Conservation (phyloP, 1,140 invertebrate species). For the Trichonephila clavipes region DNA sequence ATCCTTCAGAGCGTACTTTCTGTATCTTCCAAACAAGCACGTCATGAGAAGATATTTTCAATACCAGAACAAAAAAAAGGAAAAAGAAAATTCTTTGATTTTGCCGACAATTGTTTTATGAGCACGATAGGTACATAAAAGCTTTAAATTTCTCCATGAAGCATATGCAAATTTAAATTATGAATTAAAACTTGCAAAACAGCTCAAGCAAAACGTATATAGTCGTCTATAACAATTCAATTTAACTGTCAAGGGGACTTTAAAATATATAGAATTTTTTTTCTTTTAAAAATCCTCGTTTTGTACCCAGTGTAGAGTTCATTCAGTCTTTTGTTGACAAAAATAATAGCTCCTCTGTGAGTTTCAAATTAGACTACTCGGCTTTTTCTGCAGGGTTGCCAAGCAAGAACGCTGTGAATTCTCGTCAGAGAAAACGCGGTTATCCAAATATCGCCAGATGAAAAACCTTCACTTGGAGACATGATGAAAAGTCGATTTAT, state of each 20-base stretch:
- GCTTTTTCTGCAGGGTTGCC: constrained; percentile 31
- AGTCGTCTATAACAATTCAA: background rate
- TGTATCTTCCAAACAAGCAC: constrained; percentile 50
- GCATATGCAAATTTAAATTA: background rate
- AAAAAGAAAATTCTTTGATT: constrained; percentile 1
- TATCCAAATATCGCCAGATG: constrained; percentile 17
- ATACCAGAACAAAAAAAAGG: background rate
- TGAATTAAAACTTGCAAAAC: background rate
- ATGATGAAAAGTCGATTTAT: constrained; percentile 31
- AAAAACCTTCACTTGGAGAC: background rate
- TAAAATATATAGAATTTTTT: background rate
- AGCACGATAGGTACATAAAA: constrained; percentile 42
- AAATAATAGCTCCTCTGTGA: background rate
- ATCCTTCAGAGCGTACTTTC: constrained; percentile 55
- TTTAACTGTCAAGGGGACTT: background rate
- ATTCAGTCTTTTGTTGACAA: background rate
- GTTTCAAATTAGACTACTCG: background rate
- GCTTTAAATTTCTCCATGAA: background rate
- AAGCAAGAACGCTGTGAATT: background rate
- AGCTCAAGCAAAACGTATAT: background rate
- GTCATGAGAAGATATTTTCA: constrained; percentile 50
- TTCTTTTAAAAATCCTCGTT: background rate
- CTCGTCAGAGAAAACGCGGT: background rate
- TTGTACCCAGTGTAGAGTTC: background rate
- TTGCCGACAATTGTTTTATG: background rate